Evolutionary conservation across 2,797 vertebrate genomes (phyloP), one percentile per base, ranked within the genome.

Genomic region (Hephaestus fuliginosus): DNA sequence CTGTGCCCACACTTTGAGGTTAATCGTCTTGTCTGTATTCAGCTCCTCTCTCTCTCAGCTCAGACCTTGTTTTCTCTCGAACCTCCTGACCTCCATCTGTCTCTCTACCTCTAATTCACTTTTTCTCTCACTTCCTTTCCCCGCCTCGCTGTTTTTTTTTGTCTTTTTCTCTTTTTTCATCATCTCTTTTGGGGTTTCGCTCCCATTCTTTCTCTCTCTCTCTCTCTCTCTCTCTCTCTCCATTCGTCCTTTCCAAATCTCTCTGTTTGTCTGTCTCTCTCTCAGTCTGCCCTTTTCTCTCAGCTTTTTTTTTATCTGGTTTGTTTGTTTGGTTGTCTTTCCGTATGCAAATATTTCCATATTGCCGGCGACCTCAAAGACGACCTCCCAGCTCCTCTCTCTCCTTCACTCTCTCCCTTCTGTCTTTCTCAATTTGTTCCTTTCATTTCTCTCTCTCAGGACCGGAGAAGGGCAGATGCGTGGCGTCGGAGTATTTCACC

Each of bases 401-500:
- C 48, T 51, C 4, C 33, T 48, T 39, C 39, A 25, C 14, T 30
- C 6, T 44, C 5, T 0, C 52, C n/a, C 2, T 28, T 22, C 28
- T 25, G 12, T 33, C 10, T 22, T 5, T 13, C 10, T 51, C 49
- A 28, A 10, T 14, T 2, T 7, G n/a, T 63, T 44, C 9, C 6
- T 33, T 30, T 18, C 5, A 33, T 36, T 5, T 39, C 12, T 44
- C 84, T 48, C 64, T 51, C 66, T 41, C 87, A 95, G 94, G 95
- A 73, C 84, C 95, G 4, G 95, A 95, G 86, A 95, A 94, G 74
- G 95, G 94, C 72, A 90, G 97, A 74, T 97, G 97, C 74, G 96
- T 97, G 70, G 96, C 97, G 11, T 96, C 97, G 0, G 97, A 97
- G 73, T 97, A 97, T 89, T 97, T 97, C 88, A 91, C 86, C 6